Evolutionary conservation across 2,113 vertebrate genomes (phyloP), one percentile per base, ranked within the genome.

Genomic region (Rhombomys opimus): DNA sequence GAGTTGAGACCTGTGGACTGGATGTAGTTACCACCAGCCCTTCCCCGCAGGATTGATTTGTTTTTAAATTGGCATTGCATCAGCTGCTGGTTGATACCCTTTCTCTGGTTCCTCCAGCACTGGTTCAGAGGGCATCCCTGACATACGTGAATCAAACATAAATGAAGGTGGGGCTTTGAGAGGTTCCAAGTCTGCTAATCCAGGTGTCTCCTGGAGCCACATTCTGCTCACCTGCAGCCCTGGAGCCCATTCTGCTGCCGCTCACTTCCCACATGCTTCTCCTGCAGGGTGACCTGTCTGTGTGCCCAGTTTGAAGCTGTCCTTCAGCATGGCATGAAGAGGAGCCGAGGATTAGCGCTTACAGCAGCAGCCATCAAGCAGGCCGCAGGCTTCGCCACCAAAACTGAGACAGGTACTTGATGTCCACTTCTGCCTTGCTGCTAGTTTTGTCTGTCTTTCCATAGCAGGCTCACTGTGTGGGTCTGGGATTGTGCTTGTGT

Each of bases 221-320:
- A 57, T 25, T 88, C 0, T 1, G 72, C 25, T 50, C 11, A 7
- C 57, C 20, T 10, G 35, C 0, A 25, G 2, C 25, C 1, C 27
- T 1, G 57, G 25, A 30, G 22, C n/a, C 13, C 50, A 7, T 15
- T n/a, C 59, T 89, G 52, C 59, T 82, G 23, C 2, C 15, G 32
- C 61, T 93, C 9, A 78, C 87, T 87, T 89, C 38, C 1, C 12
- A 0, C 5, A 57, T 92, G 96, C 22, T 98, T 97, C 96, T 96
- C 7, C 98, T 96, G 92, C 99, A 99, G 99, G 98, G 99, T 99
- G 68, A 99, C 99, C 92, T 99, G 99, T 96, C 98, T 99, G 90
- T 99, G 99, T 41, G 99, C 99, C 95, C 99, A 99, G 98, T 99
- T 99, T 95, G 99, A 99, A 97, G 99, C 99, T 0, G 99, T 99